These are phyloP conservation scores for Stichodactyla mertensii DNA, from an alignment of 64 coral and sea anemone genomes.

Conservation along the genomic window DNA sequence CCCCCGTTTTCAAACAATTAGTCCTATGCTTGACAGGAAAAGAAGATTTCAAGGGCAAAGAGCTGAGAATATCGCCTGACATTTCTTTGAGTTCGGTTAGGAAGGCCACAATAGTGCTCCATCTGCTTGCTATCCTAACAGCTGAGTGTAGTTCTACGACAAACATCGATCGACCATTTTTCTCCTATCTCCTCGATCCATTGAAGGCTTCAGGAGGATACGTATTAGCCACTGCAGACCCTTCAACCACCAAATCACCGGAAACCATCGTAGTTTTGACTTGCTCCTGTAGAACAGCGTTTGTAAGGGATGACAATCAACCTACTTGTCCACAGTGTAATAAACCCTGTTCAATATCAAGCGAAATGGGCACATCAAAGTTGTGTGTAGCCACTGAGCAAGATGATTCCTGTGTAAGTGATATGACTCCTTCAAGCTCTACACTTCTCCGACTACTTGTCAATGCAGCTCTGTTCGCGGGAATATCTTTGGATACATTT, in stretches of 20 bases:
- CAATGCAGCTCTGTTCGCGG: constrained; percentile 49
- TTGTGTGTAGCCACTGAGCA: neutral
- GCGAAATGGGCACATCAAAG: too few relatives aligned
- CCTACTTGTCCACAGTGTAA: neutral
- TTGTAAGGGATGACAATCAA: neutral
- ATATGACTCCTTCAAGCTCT: constrained; percentile 48
- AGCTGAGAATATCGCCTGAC: constrained; percentile 60
- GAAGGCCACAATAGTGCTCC: constrained; percentile 34
- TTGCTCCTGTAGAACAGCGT: neutral
- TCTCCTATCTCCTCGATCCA: constrained; percentile 21
- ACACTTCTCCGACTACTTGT: constrained; percentile 64
- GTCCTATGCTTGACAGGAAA: constrained; percentile 41
- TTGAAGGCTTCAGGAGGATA: neutral
- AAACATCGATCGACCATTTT: neutral
- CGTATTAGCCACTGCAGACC: neutral
- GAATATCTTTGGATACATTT: constrained; percentile 42
- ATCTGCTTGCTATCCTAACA: constrained; percentile 47
- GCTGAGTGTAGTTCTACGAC: constrained; percentile 2
- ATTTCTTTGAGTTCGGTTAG: constrained; percentile 40
- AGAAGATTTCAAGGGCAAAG: constrained; percentile 53
- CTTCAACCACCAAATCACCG: neutral
- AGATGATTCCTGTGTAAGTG: constrained; percentile 28
- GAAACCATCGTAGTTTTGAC: neutral
- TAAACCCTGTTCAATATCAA: neutral
- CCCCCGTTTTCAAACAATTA: constrained; percentile 24